Conservation (phyloP, 2,888 invertebrate species). For the Nephrocerus scutellatus region DNA sequence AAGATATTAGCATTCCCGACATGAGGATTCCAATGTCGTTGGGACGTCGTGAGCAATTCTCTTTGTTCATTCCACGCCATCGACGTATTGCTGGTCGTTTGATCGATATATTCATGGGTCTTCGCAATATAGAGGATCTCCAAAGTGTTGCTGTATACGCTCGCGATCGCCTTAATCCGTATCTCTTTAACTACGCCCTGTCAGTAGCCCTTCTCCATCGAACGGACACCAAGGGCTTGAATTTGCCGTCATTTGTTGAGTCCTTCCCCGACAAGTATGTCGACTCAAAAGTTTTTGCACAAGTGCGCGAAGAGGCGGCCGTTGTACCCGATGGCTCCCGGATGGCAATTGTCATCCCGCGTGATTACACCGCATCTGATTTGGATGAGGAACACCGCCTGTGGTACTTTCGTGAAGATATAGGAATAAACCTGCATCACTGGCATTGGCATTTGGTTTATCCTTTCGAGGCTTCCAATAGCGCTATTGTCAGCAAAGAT, state of each 20-base stretch:
- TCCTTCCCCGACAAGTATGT: constrained; percentile 58
- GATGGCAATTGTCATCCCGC: constrained; percentile 52
- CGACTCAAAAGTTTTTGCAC: constrained; percentile 51
- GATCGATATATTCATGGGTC: constrained; percentile 58
- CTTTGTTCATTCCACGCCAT: constrained; percentile 60
- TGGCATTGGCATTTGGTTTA: constrained; percentile 56
- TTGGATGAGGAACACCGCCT: constrained; percentile 69
- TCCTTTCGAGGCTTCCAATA: constrained; percentile 58
- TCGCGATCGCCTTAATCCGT: constrained; percentile 64
- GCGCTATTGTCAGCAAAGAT: constrained; percentile 52
- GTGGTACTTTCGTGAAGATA: constrained; percentile 56
- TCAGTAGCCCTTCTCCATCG: constrained; percentile 65
- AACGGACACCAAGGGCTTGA: constrained; percentile 52
- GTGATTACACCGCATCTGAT: constrained; percentile 64
- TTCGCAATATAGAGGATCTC: constrained; percentile 63
- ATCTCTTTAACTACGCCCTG: constrained; percentile 66
- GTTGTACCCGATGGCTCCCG: constrained; percentile 55
- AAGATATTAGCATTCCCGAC: constrained; percentile 57
- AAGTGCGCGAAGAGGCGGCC: constrained; percentile 51
- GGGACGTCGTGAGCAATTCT: constrained; percentile 56
- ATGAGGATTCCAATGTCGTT: constrained; percentile 53
- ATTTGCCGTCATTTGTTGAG: constrained; percentile 54
- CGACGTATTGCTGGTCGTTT: constrained; percentile 56
- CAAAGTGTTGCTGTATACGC: constrained; percentile 58
- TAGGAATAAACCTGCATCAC: constrained; percentile 47